These are phyloP conservation scores for Dasypolia templi DNA, from an alignment of 2,888 invertebrate species.

Conservation along the genomic window DNA sequence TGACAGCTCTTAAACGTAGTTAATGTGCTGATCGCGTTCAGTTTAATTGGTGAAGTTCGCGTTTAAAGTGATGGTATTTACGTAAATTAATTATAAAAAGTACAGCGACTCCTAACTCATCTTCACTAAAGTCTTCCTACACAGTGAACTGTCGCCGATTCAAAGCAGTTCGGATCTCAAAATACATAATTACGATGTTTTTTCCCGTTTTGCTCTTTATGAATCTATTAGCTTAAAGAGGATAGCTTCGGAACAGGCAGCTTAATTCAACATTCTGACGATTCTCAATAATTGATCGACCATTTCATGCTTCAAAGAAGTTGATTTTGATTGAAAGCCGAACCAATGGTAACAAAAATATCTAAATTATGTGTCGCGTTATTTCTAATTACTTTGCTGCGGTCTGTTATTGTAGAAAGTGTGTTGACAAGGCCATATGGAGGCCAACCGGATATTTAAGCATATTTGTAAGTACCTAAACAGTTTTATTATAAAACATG, in stretches of 20 bases:
- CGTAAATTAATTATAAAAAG: conserved; percentile 3
- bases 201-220: background rate
- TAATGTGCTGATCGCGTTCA: too few relatives aligned
- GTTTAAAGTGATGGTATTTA: background rate
- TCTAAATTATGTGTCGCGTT: conserved; percentile 34
- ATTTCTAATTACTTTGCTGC: conserved; percentile 49
- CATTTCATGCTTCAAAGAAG: background rate
- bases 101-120: background rate
- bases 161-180: background rate
- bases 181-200: background rate
- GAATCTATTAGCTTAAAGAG: too few relatives aligned
- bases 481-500: conserved; percentile 63
- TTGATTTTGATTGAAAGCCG: conserved; percentile 3
- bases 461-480: conserved; percentile 53
- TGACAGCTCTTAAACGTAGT: too few relatives aligned
- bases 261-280: background rate
- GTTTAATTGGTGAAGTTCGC: too few relatives aligned
- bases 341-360: conserved; percentile 27
- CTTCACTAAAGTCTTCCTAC: background rate
- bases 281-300: background rate
- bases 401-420: conserved; percentile 78
- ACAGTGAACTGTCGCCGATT: background rate
- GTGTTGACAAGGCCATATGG: conserved; percentile 79
- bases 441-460: conserved; percentile 83
- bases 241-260: background rate